Conservation (phyloP, 2,113 vertebrate genomes). For the Craseonycteris thonglongyai region DNA sequence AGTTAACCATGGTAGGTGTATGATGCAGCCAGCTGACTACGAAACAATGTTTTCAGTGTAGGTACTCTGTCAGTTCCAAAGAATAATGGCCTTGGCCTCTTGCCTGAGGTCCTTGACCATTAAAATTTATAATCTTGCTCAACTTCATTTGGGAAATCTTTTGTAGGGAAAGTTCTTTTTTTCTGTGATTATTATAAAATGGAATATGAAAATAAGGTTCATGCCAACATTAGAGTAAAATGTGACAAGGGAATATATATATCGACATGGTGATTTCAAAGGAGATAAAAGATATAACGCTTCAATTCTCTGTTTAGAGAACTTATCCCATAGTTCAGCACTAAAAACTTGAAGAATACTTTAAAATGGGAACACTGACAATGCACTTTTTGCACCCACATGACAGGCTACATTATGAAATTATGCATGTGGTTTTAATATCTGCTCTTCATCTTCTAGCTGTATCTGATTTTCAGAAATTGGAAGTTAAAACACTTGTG, state of each 20-base stretch:
- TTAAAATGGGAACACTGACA: slow-evolving; percentile 34
- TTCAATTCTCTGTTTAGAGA: not conserved
- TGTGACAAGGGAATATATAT: not conserved
- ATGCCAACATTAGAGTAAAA: not conserved
- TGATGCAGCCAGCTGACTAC: not conserved
- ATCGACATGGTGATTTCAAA: not conserved
- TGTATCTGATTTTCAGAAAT: slow-evolving; percentile 53
- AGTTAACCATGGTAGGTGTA: not conserved
- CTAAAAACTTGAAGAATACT: not conserved
- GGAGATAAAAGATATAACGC: not conserved
- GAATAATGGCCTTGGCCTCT: not conserved
- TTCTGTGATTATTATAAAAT: not conserved
- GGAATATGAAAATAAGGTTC: slow-evolving; percentile 22
- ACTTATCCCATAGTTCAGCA: not conserved
- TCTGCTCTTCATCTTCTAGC: not conserved
- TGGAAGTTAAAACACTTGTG: slow-evolving; percentile 19
- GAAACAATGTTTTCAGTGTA: not conserved
- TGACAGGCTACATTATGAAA: not conserved
- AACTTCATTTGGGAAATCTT: not conserved
- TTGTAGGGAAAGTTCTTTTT: slow-evolving; percentile 29
- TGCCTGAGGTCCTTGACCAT: not conserved
- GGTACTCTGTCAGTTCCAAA: not conserved
- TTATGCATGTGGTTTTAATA: not conserved
- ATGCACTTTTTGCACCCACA: not conserved
- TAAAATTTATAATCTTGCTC: slow-evolving; percentile 37